phyloP scores from a whole-genome alignment of 2,888 invertebrate species.

The Apamea anceps region DNA sequence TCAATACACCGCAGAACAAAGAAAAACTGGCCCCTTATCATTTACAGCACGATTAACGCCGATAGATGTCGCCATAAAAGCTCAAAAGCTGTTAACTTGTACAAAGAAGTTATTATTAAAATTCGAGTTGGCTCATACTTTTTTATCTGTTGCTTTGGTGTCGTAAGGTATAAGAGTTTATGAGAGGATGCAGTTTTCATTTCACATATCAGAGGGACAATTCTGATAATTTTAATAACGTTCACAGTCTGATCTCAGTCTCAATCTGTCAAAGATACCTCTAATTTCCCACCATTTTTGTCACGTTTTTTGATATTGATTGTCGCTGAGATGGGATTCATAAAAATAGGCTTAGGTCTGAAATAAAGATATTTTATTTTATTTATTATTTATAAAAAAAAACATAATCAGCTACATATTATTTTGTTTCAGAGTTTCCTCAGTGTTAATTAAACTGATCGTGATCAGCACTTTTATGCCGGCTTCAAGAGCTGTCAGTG shows the following conservation, averaged over 20 bases:
- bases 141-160: constrained; percentile 76
- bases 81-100: constrained; percentile 74
- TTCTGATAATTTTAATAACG: background rate
- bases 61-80: constrained; percentile 75
- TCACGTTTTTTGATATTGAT: background rate
- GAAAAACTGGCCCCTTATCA: constrained; percentile 74
- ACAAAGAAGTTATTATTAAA: constrained; percentile 86
- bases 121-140: constrained; percentile 78
- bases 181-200: background rate
- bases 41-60: constrained; percentile 73
- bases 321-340: background rate
- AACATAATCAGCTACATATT: no score
- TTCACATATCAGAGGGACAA: background rate
- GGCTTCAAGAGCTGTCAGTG: no score
- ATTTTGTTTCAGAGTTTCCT: background rate
- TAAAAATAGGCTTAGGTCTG: no score
- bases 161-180: constrained; percentile 20
- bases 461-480: no score
- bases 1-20: constrained; percentile 81
- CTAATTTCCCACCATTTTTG: background rate
- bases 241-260: background rate
- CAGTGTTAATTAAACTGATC: background rate
- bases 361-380: no score
- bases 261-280: no score
- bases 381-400: no score